Evolutionary conservation across 2,888 invertebrate species (phyloP).

Genomic region (Strigamia maritima): DNA sequence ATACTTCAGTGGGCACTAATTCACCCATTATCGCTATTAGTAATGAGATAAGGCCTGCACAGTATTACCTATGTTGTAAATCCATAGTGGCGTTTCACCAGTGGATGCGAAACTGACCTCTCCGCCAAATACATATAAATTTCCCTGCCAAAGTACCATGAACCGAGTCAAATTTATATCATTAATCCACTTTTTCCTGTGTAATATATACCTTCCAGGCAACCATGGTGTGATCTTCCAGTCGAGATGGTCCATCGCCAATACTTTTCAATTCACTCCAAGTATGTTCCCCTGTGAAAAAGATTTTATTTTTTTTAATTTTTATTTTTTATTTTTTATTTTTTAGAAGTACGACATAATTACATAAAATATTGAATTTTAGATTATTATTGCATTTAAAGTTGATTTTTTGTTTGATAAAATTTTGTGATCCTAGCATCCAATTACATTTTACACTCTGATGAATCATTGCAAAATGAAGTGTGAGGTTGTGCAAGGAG

Average conservation of each 20-base stretch:
- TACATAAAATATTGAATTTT: not conserved
- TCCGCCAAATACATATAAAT: slow-evolving; percentile 81
- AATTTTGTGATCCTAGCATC: not conserved
- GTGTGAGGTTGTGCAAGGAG: not conserved
- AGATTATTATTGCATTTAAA: not conserved
- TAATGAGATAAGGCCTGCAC: not conserved
- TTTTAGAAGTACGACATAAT: not conserved
- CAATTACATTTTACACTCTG: not conserved
- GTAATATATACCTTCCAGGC: slow-evolving; percentile 61
- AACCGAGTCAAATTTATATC: not conserved
- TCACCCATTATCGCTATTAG: not conserved
- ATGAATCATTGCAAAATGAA: not conserved
- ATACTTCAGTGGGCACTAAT: not conserved
- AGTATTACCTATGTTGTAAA: slow-evolving; percentile 67
- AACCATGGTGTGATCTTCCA: slow-evolving; percentile 83
- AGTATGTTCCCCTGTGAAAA: slow-evolving; percentile 62
- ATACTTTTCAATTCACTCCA: slow-evolving; percentile 69
- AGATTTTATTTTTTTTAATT: slow-evolving; percentile 6
- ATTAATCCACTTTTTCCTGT: not conserved
- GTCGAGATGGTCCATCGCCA: slow-evolving; percentile 67
- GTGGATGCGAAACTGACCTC: slow-evolving; percentile 74
- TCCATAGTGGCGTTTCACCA: slow-evolving; percentile 80
- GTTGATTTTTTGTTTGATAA: not conserved
- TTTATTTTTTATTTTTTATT: not conserved
- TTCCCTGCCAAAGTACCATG: slow-evolving; percentile 46